Evolutionary conservation across 2,888 invertebrate genomes (phyloP).

Genomic region (Adelphocoris suturalis): DNA sequence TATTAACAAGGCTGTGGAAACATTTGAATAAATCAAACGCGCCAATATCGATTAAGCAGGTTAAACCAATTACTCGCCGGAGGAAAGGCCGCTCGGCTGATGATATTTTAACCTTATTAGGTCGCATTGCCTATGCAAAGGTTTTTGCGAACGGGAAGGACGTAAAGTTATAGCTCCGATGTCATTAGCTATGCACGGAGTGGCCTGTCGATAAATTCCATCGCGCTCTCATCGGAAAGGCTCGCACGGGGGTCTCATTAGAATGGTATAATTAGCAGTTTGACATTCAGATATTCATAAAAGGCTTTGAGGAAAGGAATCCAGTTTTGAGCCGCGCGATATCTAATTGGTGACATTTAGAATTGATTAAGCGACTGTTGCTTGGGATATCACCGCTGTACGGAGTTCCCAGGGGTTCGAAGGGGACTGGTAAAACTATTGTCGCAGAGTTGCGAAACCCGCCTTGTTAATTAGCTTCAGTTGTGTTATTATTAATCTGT

Average conservation of each 20-base stretch:
- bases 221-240: constrained; percentile 4
- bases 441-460: too few species aligned
- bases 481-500: too few species aligned
- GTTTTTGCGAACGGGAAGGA: constrained; percentile 35
- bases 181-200: constrained; percentile 10
- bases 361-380: constrained; percentile 5
- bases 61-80: constrained; percentile 2
- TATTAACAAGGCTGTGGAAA: background rate
- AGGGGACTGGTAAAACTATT: background rate
- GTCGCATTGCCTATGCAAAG: constrained; percentile 28
- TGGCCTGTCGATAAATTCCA: constrained; percentile 21
- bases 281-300: constrained; percentile 39
- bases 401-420: background rate
- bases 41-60: background rate
- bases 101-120: constrained; percentile 21
- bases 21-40: constrained; percentile 30
- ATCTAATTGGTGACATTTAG: constrained; percentile 23
- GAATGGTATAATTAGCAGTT: constrained; percentile 34
- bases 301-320: background rate
- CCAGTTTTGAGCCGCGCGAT: constrained; percentile 31
- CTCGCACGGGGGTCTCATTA: background rate
- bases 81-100: background rate
- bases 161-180: constrained; percentile 45
- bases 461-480: too few species aligned
- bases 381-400: background rate